Evolutionary conservation across 1,140 invertebrate species (phyloP), one percentile per base, ranked within the genome.

Genomic region (Carcinoscorpius rotundicauda): DNA sequence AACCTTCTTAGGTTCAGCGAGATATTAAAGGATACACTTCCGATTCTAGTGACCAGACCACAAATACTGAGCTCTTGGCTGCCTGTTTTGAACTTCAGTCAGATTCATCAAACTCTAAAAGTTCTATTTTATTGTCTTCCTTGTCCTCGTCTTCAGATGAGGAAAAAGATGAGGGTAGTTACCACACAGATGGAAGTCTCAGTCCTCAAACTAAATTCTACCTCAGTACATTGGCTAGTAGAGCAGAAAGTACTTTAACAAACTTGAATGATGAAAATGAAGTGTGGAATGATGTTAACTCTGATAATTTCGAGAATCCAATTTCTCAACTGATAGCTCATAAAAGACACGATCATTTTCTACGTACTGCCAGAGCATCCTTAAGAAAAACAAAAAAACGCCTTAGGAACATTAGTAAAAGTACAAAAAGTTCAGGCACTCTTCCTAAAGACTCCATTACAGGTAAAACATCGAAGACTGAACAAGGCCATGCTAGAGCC

Each of bases 11-110:
- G 60, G 60, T 69, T 51, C 91, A 95, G 75, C 82, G 88, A 29
- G 91, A 95, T 76, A 84, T 93, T 57, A 89, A 93, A 76, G 87
- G 77, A 1, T 70, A 68, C 70, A 73, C 71, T 5, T 71, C 70
- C 5, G 72, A 75, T 65, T 73, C 70, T 51, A 66, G 58, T 61
- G 48, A 58, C 6, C 68, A 68, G 49, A 61, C 62, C 58, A 64
- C 57, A 48, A 64, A 60, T 52, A 52, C 55, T 52, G 69, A 70
- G 10, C 49, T 57, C 51, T 51, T 64, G 51, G 51, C 49, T 62
- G 61, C 61, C 10, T 64, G 63, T 53, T 62, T 11, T 51, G 56
- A 65, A 57, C 53, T 64, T 5, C 63, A 64, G 59, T 53, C 60
- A n/a, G 52, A 66, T 57, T 29, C 29, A 29, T 29, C 29, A 29